Conservation (phyloP, 2,797 vertebrate species). For the Zenarchopterus dispar region DNA sequence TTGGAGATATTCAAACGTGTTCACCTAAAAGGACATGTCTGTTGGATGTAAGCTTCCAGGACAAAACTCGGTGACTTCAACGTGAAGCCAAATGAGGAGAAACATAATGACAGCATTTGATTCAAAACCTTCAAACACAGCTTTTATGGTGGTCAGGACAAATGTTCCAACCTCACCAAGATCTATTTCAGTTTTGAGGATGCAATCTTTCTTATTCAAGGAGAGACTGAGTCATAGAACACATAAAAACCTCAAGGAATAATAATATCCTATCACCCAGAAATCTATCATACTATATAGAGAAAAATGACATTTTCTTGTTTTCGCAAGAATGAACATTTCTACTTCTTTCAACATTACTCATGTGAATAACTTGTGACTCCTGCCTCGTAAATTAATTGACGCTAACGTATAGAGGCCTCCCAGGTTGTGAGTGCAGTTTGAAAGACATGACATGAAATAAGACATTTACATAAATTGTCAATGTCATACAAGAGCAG, state of each 20-base stretch:
- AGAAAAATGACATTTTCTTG: slow-evolving; percentile 8
- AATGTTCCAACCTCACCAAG: slow-evolving; percentile 21
- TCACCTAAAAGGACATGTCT: too few species aligned
- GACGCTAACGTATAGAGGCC: slow-evolving; percentile 27
- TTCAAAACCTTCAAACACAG: slow-evolving; percentile 49
- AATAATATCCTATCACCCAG: slow-evolving; percentile 9
- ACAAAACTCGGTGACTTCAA: slow-evolving; percentile 44
- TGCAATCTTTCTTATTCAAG: slow-evolving; percentile 42
- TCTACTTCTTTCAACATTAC: neutral
- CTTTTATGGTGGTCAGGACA: slow-evolving; percentile 7
- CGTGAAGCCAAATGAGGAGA: slow-evolving; percentile 64
- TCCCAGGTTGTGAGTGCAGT: slow-evolving; percentile 23
- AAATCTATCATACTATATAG: slow-evolving; percentile 14
- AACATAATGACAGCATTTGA: slow-evolving; percentile 41
- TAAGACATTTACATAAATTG: slow-evolving; percentile 56
- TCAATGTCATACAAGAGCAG: slow-evolving; percentile 56
- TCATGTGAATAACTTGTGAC: slow-evolving; percentile 4
- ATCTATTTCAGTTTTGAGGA: slow-evolving; percentile 33
- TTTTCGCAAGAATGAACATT: slow-evolving; percentile 8
- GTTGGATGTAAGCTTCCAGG: slow-evolving; percentile 38
- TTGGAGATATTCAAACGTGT: too few species aligned
- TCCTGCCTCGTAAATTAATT: slow-evolving; percentile 23
- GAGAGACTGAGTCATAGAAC: slow-evolving; percentile 24
- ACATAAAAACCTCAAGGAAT: slow-evolving; percentile 29
- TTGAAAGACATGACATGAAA: slow-evolving; percentile 39